Evolutionary conservation across 2,113 vertebrate species (phyloP).

Genomic region (Apaloderma vittatum): DNA sequence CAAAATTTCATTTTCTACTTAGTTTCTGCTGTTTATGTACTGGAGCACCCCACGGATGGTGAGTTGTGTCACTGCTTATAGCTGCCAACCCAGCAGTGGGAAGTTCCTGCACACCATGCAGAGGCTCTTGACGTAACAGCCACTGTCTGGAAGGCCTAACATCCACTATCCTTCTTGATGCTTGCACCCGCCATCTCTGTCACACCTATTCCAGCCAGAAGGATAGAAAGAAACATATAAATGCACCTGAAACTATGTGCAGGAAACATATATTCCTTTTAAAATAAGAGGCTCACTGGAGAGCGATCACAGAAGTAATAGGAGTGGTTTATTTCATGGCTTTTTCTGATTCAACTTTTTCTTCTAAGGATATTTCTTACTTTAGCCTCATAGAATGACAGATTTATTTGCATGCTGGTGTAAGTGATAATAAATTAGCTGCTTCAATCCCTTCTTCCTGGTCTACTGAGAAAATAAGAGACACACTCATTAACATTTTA

Average conservation of each 20-base stretch:
- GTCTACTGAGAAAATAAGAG: neutral
- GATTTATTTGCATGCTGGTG: neutral
- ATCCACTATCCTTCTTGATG: neutral
- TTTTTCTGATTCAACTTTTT: neutral
- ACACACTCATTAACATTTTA: slow-evolving; percentile 28
- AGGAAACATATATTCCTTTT: neutral
- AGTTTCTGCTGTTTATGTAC: neutral
- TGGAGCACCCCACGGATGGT: neutral
- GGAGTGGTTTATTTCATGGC: neutral
- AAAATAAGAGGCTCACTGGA: neutral
- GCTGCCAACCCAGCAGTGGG: neutral
- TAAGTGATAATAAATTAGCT: slow-evolving; percentile 42
- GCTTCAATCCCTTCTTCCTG: neutral
- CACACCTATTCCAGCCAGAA: neutral
- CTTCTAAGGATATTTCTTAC: neutral
- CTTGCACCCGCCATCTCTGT: neutral
- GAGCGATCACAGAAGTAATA: neutral
- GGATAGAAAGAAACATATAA: neutral
- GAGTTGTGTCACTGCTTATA: neutral
- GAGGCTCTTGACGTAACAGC: neutral
- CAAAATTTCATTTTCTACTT: neutral
- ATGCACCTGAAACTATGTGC: neutral
- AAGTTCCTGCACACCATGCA: neutral
- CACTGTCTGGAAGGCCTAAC: neutral
- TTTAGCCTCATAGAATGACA: neutral